phyloP scores from a whole-genome alignment of 1,140 invertebrate species.

The Drosophila setifemur region DNA sequence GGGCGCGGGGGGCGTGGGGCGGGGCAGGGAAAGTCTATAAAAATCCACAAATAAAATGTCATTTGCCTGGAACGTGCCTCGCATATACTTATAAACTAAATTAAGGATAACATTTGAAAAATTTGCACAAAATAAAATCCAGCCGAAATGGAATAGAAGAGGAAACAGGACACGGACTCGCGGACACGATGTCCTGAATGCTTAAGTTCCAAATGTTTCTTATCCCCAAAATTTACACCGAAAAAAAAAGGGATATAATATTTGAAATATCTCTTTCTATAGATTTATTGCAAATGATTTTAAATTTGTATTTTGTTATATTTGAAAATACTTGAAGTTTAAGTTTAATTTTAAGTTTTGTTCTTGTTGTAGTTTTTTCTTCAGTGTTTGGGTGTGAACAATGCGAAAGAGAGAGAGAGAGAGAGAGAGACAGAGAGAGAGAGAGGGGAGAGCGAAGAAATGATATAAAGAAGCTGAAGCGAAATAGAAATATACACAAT shows the following conservation, averaged over 20 bases:
- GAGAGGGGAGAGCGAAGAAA: not conserved
- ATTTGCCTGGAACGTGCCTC: constrained; percentile 77
- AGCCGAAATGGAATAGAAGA: constrained; percentile 30
- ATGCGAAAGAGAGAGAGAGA: not conserved
- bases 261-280: too few species aligned
- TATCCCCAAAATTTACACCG: constrained; percentile 17
- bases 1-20: not conserved
- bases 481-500: constrained; percentile 72
- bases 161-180: constrained; percentile 50
- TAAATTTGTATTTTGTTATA: too few species aligned
- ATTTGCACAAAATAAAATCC: constrained; percentile 81
- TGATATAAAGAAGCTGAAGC: constrained; percentile 39
- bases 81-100: constrained; percentile 80
- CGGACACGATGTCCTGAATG: constrained; percentile 74
- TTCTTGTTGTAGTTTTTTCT: not conserved
- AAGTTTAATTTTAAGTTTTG: too few species aligned
- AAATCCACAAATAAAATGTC: constrained; percentile 81
- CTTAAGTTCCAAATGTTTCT: constrained; percentile 65
- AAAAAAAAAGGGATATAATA: not conserved
- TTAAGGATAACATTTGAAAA: constrained; percentile 81
- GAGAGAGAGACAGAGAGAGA: not conserved
- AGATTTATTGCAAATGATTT: too few species aligned
- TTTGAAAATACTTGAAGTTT: too few species aligned
- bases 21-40: constrained; percentile 64
- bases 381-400: too few species aligned